Evolutionary conservation across 2,797 vertebrate genomes (phyloP), one percentile per base, ranked within the genome.

Genomic region (Dallia pectoralis): DNA sequence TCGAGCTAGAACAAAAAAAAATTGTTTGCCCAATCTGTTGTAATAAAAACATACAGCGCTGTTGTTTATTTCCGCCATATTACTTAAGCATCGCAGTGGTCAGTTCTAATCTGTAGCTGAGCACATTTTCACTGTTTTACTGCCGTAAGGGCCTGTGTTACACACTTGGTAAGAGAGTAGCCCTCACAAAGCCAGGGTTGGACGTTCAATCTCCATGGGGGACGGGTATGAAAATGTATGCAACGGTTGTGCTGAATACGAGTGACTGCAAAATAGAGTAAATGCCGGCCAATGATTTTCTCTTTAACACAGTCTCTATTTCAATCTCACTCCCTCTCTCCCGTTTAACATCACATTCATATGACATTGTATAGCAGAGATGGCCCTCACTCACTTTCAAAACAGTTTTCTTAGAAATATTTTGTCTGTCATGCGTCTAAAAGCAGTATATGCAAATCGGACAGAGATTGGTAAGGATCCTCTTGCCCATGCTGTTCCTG

Each of bases 391-490:
- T 56, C 22, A 25, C 53, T 25, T 56, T 62, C 59, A 30, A 29
- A 27, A 62, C 29, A 30, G 61, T 30, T 30, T 16, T 18, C 62
- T 30, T 30, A 32, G 62, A 32, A 33, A 32, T 18, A 29, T 6
- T 30, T 19, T 51, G 16, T 59, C 61, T 63, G 15, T 64, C 62
- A 64, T 32, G 62, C 62, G 32, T 64, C 30, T 32, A 16, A 64
- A 64, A 32, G 62, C 30, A 32, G 29, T 19, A 19, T 32, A 64
- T 64, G 62, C 3, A 33, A 64, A 19, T 64, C 30, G 29, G 5
- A 64, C 16, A 29, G 62, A 30, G 62, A 64, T 64, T 29, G 62
- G 27, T 29, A 33, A 33, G 32, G 62, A 64, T 64, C 62, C 30
- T 64, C 18, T 64, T 64, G 30, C 15, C 62, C 30, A 8, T 64